These are phyloP conservation scores for Porites lobata DNA, from an alignment of 92 coral and sea anemone genomes.

Conservation along the genomic window DNA sequence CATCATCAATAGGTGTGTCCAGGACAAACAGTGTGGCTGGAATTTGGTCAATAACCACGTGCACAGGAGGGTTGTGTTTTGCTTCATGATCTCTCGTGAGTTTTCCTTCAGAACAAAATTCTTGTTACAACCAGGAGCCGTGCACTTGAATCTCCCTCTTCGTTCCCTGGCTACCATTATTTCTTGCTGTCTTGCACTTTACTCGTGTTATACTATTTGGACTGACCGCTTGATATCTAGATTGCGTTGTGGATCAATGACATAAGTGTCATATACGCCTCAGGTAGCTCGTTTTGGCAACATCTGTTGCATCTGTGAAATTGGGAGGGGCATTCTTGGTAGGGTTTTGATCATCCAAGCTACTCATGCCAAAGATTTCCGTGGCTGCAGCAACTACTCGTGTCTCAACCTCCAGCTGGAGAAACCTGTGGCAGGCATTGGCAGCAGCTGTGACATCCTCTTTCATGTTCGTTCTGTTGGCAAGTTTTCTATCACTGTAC, in stretches of 20 bases:
- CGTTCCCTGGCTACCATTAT: neutral
- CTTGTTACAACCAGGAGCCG: conserved; percentile 69
- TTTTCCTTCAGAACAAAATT: conserved; percentile 77
- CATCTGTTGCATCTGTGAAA: conserved; percentile 33
- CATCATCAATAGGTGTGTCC: conserved; percentile 10
- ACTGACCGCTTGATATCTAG: conserved; percentile 46
- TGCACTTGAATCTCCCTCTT: conserved; percentile 5
- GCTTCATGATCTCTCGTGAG: conserved; percentile 74
- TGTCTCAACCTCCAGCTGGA: conserved; percentile 73
- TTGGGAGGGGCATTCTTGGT: conserved; percentile 27
- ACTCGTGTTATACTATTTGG: neutral
- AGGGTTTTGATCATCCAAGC: conserved; percentile 56
- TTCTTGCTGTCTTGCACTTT: conserved; percentile 14
- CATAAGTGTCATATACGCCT: conserved; percentile 58
- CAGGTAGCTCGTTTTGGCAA: conserved; percentile 67
- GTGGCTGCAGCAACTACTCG: conserved; percentile 78
- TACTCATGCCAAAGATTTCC: conserved; percentile 66
- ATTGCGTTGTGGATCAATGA: conserved; percentile 69
- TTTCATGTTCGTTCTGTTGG: conserved; percentile 79
- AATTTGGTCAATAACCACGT: conserved; percentile 23
- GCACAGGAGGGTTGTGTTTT: conserved; percentile 71
- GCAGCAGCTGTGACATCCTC: conserved; percentile 80
- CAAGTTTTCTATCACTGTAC: conserved; percentile 75
- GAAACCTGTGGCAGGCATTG: conserved; percentile 84
- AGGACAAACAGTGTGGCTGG: neutral